These are phyloP conservation scores for Porites rus DNA, from an alignment of 92 coral and sea anemone genomes.

Conservation along the genomic window DNA sequence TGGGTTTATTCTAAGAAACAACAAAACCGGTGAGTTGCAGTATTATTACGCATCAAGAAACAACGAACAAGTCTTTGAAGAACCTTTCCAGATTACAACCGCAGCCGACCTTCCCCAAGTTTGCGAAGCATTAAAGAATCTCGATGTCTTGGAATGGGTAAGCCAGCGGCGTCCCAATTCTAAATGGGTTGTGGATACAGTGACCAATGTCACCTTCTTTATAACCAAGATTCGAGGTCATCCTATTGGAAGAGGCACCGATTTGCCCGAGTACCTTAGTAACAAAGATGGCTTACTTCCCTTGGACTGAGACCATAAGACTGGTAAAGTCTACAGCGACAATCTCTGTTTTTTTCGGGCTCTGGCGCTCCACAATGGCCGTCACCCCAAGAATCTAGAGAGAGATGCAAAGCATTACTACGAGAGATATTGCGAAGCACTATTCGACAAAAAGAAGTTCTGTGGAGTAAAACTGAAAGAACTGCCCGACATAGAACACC, in stretches of 20 bases:
- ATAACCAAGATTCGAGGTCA: neutral
- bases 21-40: too few relatives aligned
- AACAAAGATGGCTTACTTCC: neutral
- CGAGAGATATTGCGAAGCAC: neutral
- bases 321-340: neutral
- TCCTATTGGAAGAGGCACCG: neutral
- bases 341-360: neutral
- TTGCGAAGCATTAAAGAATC: too few relatives aligned
- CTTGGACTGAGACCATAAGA: too few relatives aligned
- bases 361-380: neutral
- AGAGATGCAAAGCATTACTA: neutral
- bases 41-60: too few relatives aligned
- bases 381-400: neutral
- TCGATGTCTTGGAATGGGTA: neutral
- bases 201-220: slow-evolving; percentile 1
- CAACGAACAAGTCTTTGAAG: too few relatives aligned
- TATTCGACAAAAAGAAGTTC: neutral
- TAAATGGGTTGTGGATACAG: neutral
- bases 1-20: too few relatives aligned
- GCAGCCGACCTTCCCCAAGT: too few relatives aligned
- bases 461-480: too few relatives aligned
- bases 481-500: neutral
- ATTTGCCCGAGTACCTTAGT: neutral
- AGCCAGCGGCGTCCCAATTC: neutral
- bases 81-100: too few relatives aligned